Percentiles rank a stretch among this genome's conserved stretches.
These are phyloP conservation scores for Tapirus terrestris DNA, from an alignment of 2,113 vertebrate genomes.

Conservation along the genomic window DNA sequence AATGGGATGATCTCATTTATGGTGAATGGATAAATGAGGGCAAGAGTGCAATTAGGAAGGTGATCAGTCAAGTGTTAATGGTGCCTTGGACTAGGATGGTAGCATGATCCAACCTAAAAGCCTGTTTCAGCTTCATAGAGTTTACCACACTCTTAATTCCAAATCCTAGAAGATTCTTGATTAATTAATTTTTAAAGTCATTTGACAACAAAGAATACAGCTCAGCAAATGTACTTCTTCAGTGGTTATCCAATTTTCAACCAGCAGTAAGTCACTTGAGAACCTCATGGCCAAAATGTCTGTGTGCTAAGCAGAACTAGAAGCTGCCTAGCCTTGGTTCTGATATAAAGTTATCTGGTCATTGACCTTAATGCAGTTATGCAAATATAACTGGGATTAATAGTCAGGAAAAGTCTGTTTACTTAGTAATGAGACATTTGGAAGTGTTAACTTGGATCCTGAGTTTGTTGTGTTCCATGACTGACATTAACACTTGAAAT, in stretches of 20 bases:
- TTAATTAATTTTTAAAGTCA: slow-evolving; percentile 11
- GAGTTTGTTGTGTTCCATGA: not conserved
- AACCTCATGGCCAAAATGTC: not conserved
- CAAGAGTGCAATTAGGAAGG: not conserved
- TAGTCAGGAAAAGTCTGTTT: not conserved
- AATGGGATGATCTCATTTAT: not conserved
- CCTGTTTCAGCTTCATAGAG: not conserved
- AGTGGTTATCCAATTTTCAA: not conserved
- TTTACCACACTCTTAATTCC: not conserved
- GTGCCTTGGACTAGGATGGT: not conserved
- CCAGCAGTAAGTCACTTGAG: not conserved
- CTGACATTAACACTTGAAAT: not conserved
- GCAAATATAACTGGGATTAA: not conserved
- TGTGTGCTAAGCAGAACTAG: not conserved
- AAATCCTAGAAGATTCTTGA: not conserved
- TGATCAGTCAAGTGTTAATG: not conserved
- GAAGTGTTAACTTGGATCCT: not conserved
- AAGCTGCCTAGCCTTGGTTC: not conserved
- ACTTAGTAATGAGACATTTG: not conserved
- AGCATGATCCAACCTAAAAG: not conserved
- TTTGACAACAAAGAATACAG: not conserved
- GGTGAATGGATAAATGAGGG: not conserved
- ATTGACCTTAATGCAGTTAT: slow-evolving; percentile 2
- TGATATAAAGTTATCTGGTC: not conserved
- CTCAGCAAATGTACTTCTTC: not conserved